Base-by-base conservation (phyloP, 2,888 invertebrate species). In the Pandemis corylana region DNA sequence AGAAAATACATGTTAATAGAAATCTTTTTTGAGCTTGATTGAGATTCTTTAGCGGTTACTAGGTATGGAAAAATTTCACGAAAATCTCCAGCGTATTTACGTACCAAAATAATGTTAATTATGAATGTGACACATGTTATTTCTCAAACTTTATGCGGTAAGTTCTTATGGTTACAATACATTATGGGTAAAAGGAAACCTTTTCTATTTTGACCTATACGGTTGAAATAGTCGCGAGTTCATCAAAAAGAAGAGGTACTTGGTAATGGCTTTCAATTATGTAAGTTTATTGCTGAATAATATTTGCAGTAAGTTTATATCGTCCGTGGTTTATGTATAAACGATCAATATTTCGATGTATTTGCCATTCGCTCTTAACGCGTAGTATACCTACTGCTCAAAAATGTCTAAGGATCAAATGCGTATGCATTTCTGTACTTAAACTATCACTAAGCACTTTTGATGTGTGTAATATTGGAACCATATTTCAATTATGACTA, bases 211-310 rank as follows among this genome's bases (percentile, higher is more conserved):
- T 53, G 65, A 36, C 53, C 66, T 36, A 49, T n/a, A 44, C 12
- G 13, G 51, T n/a, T 51, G 41, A 41, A 53, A 51, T 67, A 42
- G 41, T 53, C 51, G 53, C 49, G 28, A 7, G 13, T n/a, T 10
- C 41, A 51, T 53, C 53, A n/a, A 51, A 67, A 51, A 67, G 13
- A 67, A 67, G 49, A 59, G 5, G 28, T 56, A 65, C 65, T 65
- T 63, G 63, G n/a, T 49, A 65, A 51, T 66, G 51, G 51, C 49
- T 9, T 10, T 51, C 66, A n/a, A 66, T 66, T 51, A 66, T 51
- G 51, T 41, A 66, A 66, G 36, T 41, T 0, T 51, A 51, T 67
- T 67, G 36, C 67, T n/a, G 53, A 41, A 67, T 67, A 36, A 67
- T 53, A n/a, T 28, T 41, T 67, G 67, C 67, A 67, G 41, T 53